Conservation (phyloP, 30 jellyfish, hydroid and myxozoan species). For the Pelagia noctiluca region DNA sequence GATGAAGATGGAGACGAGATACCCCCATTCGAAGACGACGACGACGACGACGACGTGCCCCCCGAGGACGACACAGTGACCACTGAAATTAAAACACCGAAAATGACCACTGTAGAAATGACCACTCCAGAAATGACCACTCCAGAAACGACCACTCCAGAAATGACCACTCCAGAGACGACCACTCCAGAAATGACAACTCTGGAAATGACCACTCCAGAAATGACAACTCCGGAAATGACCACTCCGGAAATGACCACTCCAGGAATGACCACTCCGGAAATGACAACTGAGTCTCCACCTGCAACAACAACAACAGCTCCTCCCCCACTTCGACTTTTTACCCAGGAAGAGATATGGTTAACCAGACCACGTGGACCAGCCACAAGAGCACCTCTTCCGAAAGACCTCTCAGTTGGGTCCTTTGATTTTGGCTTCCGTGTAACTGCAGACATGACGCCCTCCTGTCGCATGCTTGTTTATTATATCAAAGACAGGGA, state of each 20-base stretch:
- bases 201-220: neutral
- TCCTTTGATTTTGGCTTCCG: slow-evolving; percentile 50
- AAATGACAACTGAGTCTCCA: slow-evolving; percentile 15
- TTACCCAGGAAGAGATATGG: neutral
- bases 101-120: neutral
- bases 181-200: neutral
- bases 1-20: neutral
- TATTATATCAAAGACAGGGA: slow-evolving; percentile 78
- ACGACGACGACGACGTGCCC: too few species aligned
- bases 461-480: slow-evolving; percentile 81
- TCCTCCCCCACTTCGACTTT: slow-evolving; percentile 3
- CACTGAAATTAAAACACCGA: slow-evolving; percentile 5
- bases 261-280: neutral
- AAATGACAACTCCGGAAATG: slow-evolving; percentile 2
- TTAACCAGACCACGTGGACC: neutral
- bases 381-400: slow-evolving; percentile 88
- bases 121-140: neutral
- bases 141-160: neutral
- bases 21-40: neutral
- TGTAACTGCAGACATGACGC: slow-evolving; percentile 82
- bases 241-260: slow-evolving; percentile 10
- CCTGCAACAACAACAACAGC: slow-evolving; percentile 28
- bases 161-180: neutral
- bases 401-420: slow-evolving; percentile 55
- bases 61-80: neutral